phyloP scores from a whole-genome alignment of 2,888 invertebrate species.

The Dolomedes plantarius region DNA sequence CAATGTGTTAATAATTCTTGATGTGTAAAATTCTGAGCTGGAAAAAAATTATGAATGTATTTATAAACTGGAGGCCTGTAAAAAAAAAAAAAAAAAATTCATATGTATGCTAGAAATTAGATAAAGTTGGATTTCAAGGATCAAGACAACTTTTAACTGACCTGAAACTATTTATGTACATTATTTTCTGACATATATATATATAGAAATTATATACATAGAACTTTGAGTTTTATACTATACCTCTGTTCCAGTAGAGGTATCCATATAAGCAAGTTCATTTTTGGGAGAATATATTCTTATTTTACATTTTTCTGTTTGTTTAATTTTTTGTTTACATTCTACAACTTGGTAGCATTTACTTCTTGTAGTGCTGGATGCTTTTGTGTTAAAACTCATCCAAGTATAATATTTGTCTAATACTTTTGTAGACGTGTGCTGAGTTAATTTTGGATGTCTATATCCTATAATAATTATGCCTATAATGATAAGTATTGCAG shows the following conservation, averaged over 20 bases:
- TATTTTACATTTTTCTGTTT: constrained; percentile 25
- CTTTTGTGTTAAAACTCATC: neutral
- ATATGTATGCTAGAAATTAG: too few species aligned
- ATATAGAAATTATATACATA: too few species aligned
- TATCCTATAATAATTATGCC: constrained; percentile 27
- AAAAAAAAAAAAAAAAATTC: too few species aligned
- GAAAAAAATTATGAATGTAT: too few species aligned
- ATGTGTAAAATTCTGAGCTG: too few species aligned
- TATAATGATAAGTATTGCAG: constrained; percentile 44
- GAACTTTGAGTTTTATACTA: too few species aligned
- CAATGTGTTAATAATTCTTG: too few species aligned
- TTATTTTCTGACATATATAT: too few species aligned
- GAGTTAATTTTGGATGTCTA: constrained; percentile 6
- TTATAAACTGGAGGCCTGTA: too few species aligned
- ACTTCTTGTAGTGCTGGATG: neutral
- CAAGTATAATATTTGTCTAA: constrained; percentile 10
- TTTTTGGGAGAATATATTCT: constrained; percentile 23
- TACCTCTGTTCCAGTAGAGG: constrained; percentile 39
- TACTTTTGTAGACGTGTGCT: constrained; percentile 2
- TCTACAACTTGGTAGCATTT: constrained; percentile 17
- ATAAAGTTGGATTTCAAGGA: too few species aligned
- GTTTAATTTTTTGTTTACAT: constrained; percentile 31
- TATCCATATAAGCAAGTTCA: neutral
- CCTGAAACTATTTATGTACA: too few species aligned
- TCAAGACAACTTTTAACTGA: too few species aligned